Evolutionary conservation across 2,888 invertebrate species (phyloP), one percentile per base, ranked within the genome.

Genomic region (Andrena dorsata): DNA sequence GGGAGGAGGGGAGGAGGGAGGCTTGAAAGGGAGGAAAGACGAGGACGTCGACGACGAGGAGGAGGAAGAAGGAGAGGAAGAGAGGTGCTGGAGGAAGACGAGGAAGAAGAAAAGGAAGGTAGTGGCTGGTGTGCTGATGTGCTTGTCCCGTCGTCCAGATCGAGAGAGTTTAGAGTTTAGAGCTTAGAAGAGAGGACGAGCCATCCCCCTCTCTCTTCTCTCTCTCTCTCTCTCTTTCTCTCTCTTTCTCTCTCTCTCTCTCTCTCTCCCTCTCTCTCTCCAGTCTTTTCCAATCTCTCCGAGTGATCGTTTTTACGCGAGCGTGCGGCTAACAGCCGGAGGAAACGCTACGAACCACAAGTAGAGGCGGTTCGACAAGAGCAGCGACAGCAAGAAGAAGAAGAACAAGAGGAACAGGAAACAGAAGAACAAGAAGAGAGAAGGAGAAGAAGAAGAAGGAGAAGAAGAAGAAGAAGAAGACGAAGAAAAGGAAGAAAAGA

Each of bases 71-170:
- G 81, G 76, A 82, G 82, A 83, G 77, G 80, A 88, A 76, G 77
- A 86, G 83, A 76, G 80, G 82, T 76, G 81, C 83, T 70, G 81
- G 85, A 65, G 80, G 87, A 89, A 79, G 80, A 85, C 82, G 88
- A 85, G 86, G 87, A 83, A 85, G 87, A 88, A 84, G 86, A 86
- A 85, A 79, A 89, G 80, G 85, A 86, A 86, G 86, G 77, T 69
- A 83, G 88, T 84, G 83, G 80, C 63, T 35, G 78, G 74, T 60
- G 63, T 70, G 28, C 41, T 20, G 56, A 28, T 35, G 23, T 69
- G 32, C 41, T 77, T 74, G 86, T 72, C 69, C 74, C 66, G 78
- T 79, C 68, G 64, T 71, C 82, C 80, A 75, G 84, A 83, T 81
- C 80, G 82, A 81, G 76, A 77, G 79, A 76, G 77, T 83, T 82